These are phyloP conservation scores for Chelonia mydas DNA, from an alignment of 2,797 vertebrate genomes.

Conservation along the genomic window DNA sequence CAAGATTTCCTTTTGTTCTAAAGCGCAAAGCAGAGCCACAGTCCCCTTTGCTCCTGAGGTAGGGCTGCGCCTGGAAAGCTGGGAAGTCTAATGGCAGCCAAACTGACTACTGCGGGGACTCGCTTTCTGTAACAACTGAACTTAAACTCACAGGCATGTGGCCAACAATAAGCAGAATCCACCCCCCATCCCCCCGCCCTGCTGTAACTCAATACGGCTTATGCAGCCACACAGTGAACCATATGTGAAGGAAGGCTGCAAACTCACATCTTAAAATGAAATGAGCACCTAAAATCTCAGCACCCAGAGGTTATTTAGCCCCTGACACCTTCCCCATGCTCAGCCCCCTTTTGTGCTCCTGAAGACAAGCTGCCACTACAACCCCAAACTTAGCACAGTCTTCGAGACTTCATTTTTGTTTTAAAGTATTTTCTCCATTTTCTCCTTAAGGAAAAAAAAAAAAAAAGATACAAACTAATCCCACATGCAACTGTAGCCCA, in stretches of 20 bases:
- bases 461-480: background rate
- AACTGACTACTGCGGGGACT: background rate
- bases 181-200: background rate
- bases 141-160: fast-evolving
- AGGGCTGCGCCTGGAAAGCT: background rate
- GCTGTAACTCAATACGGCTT: background rate
- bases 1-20: background rate
- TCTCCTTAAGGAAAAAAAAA: background rate
- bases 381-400: background rate
- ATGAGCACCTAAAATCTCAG: background rate
- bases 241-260: background rate
- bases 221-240: background rate
- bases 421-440: background rate
- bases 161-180: background rate
- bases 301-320: background rate
- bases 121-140: background rate
- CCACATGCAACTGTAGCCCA: background rate
- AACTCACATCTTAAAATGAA: background rate
- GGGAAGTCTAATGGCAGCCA: background rate
- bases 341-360: fast-evolving
- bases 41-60: background rate
- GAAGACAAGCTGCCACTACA: background rate
- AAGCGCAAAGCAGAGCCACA: background rate
- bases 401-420: background rate
- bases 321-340: fast-evolving